Base-by-base conservation (phyloP, 1,140 invertebrate species). In the Drosophila equinoxialis region DNA sequence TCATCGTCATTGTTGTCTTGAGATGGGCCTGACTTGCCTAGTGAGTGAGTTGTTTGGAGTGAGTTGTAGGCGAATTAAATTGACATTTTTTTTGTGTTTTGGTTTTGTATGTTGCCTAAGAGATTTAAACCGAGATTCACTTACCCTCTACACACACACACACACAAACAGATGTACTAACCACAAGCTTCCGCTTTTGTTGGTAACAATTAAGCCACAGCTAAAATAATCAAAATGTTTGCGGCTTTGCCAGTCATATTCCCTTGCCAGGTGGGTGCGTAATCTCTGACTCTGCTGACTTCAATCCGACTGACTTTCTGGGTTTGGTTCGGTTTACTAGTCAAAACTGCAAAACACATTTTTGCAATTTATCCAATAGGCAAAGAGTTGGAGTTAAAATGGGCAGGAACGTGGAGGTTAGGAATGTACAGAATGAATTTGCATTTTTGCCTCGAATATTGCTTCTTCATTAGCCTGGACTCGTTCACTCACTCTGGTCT, bases 121-220 rank as follows among this genome's bases (percentile, higher is more conserved):
- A 42, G 39, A 62, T 70, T 64, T 60, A 7, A 51, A 60, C 23
- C 60, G 74, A 77, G 74, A 77, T 77, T 77, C 64, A 45, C 39
- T 63, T 63, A 42, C 42, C 6, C 33, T 33, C 48, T 55, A 55
- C 42, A 35, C 55, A 61, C 45, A 33, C 13, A 57, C 20, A 61
- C 20, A 23, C 20, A 23, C 20, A 17, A 17, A 17, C 30, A 35
- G 11, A 35, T 13, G 8, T 48, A 48, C 45, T 23, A 68, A 39
- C 82, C 79, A 51, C 83, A 87, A 77, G 64, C 83, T 86, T 86
- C 82, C 83, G 83, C 72, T 87, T 79, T 87, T 79, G 83, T 48
- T 66, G 64, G 41, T 68, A 77, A 87, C 83, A 86, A 83, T 87
- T 82, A 86, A 82, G 83, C 83, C 79, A 63, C 75, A 79, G 79